These are phyloP conservation scores for Hyles lineata DNA, from an alignment of 2,888 invertebrate genomes.

Conservation along the genomic window DNA sequence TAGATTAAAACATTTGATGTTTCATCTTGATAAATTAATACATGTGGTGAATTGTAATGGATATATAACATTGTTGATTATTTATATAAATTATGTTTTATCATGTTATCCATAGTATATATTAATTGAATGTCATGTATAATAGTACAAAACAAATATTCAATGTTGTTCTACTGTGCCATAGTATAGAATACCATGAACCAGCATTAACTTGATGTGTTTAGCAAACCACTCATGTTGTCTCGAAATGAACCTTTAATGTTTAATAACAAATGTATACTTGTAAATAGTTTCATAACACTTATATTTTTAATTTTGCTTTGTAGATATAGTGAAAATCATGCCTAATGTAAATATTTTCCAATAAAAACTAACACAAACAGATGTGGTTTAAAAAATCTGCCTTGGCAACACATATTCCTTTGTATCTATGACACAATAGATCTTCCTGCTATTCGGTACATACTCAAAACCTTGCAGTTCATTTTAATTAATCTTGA, in stretches of 20 bases:
- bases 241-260: slow-evolving; percentile 25
- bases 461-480: too few relatives aligned
- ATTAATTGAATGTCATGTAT: not conserved
- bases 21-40: not conserved
- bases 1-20: not conserved
- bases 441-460: too few relatives aligned
- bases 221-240: not conserved
- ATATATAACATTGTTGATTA: not conserved
- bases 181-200: not conserved
- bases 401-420: too few relatives aligned
- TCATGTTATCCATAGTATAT: not conserved
- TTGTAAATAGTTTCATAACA: slow-evolving; percentile 37
- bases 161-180: not conserved
- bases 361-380: slow-evolving; percentile 40
- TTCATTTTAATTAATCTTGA: too few relatives aligned
- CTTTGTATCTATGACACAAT: too few relatives aligned
- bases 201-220: not conserved
- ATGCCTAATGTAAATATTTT: slow-evolving; percentile 43
- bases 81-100: not conserved
- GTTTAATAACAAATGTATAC: slow-evolving; percentile 37
- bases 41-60: not conserved
- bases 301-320: slow-evolving; percentile 29
- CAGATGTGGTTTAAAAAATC: slow-evolving; percentile 30
- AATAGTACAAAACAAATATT: not conserved
- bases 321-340: slow-evolving; percentile 40